phyloP scores from a whole-genome alignment of 2,113 vertebrate species.

The Thoracochromis brauschi region DNA sequence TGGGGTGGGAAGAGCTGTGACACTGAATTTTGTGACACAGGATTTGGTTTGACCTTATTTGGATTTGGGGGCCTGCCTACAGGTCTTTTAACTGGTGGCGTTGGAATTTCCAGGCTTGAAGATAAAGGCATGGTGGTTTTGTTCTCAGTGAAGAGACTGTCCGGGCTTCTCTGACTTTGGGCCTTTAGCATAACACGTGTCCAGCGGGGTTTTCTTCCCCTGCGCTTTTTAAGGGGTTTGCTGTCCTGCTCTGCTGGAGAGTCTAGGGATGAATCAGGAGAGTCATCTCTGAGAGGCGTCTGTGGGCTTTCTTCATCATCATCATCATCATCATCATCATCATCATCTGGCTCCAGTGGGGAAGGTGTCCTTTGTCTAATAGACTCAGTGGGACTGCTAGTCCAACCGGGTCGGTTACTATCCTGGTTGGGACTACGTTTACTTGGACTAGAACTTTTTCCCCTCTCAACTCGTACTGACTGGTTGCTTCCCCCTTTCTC shows the following conservation, averaged over 20 bases:
- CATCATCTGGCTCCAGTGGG: constrained; percentile 43
- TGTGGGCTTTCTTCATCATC: constrained; percentile 30
- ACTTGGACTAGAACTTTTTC: constrained; percentile 64
- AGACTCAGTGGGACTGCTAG: constrained; percentile 44
- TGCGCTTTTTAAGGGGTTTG: constrained; percentile 89
- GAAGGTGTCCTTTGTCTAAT: constrained; percentile 54
- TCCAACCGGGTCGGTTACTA: constrained; percentile 23
- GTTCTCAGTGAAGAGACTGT: constrained; percentile 44
- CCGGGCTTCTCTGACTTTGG: constrained; percentile 47
- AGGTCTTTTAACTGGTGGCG: constrained; percentile 61
- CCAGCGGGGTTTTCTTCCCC: constrained; percentile 89
- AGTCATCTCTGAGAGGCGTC: constrained; percentile 63
- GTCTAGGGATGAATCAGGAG: constrained; percentile 61
- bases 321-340: neutral
- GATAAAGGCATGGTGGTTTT: constrained; percentile 55
- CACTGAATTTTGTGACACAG: constrained; percentile 31
- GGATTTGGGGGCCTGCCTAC: constrained; percentile 73
- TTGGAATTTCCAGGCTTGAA: constrained; percentile 33
- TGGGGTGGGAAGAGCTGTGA: constrained; percentile 60
- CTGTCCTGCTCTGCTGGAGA: constrained; percentile 76
- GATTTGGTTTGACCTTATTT: constrained; percentile 59
- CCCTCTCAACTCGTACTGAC: constrained; percentile 47
- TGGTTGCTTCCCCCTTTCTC: constrained; percentile 54
- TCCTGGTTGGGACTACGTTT: constrained; percentile 69
- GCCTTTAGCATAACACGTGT: constrained; percentile 76